Conservation (phyloP, 2,113 vertebrate genomes). For the Actinemys pallida region DNA sequence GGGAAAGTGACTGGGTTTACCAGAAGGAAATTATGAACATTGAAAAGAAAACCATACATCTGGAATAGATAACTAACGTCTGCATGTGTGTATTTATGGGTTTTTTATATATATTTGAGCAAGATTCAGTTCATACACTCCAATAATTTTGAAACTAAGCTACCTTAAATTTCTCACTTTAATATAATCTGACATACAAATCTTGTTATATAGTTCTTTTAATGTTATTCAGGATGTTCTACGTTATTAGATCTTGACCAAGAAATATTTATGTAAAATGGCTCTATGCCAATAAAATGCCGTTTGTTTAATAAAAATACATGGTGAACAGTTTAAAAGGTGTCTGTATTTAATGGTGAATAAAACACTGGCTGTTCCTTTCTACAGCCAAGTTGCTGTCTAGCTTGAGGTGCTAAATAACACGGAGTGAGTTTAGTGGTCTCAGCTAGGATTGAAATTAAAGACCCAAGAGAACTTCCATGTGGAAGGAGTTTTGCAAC, state of each 20-base stretch:
- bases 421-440: slow-evolving; percentile 68
- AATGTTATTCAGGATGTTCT: slow-evolving; percentile 71
- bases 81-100: slow-evolving; percentile 6
- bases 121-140: slow-evolving; percentile 37
- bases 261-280: slow-evolving; percentile 78
- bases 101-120: slow-evolving; percentile 45
- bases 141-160: slow-evolving; percentile 70
- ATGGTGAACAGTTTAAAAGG: slow-evolving; percentile 73
- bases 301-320: slow-evolving; percentile 78
- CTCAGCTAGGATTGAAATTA: slow-evolving; percentile 61
- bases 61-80: slow-evolving; percentile 46
- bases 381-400: slow-evolving; percentile 75
- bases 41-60: slow-evolving; percentile 31
- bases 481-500: slow-evolving; percentile 19
- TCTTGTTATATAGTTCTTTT: slow-evolving; percentile 68
- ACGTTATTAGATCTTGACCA: slow-evolving; percentile 75
- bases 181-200: slow-evolving; percentile 64
- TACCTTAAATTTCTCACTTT: slow-evolving; percentile 72
- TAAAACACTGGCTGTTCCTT: slow-evolving; percentile 64
- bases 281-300: slow-evolving; percentile 73
- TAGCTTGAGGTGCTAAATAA: slow-evolving; percentile 78
- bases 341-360: slow-evolving; percentile 69
- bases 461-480: slow-evolving; percentile 58
- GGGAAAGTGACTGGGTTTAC: not conserved
- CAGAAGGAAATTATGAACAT: not conserved